These are phyloP conservation scores for Aradophagus sp. DNA, from an alignment of 1,140 invertebrate species.

Conservation along the genomic window DNA sequence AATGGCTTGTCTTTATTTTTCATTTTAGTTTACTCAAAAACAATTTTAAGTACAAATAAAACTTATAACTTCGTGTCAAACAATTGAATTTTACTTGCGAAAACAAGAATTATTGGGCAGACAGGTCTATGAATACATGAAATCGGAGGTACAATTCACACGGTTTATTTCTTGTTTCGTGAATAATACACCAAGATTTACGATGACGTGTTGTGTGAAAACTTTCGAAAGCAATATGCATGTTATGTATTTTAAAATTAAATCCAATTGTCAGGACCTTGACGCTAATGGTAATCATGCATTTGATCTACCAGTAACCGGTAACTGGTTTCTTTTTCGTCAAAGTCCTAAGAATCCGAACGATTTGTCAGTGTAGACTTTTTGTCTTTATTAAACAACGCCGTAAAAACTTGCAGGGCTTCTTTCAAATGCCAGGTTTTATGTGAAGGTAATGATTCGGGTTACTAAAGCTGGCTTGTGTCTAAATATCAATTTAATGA, in stretches of 20 bases:
- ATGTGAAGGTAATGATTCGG: constrained; percentile 23
- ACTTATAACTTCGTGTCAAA: too few species aligned
- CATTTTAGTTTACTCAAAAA: too few species aligned
- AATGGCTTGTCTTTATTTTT: too few species aligned
- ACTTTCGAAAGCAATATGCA: too few species aligned
- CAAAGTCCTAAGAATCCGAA: constrained; percentile 37
- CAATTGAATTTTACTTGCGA: too few species aligned
- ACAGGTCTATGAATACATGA: constrained; percentile 11
- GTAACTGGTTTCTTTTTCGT: constrained; percentile 45
- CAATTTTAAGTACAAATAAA: too few species aligned
- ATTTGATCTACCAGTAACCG: constrained; percentile 37
- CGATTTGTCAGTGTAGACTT: constrained; percentile 47
- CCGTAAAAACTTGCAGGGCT: constrained; percentile 39
- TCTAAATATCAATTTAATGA: constrained; percentile 29
- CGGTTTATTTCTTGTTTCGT: neutral
- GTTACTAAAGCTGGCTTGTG: constrained; percentile 5
- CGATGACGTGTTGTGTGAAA: constrained; percentile 9
- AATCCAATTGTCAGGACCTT: constrained; percentile 10
- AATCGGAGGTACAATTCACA: constrained; percentile 10
- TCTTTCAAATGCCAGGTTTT: constrained; percentile 21
- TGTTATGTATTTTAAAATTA: too few species aligned
- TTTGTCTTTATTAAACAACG: constrained; percentile 29
- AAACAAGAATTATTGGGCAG: too few species aligned
- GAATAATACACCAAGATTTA: constrained; percentile 26
- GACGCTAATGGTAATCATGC: constrained; percentile 31